Conservation (phyloP, 2,888 invertebrate genomes). For the Lasioglossum lativentre region DNA sequence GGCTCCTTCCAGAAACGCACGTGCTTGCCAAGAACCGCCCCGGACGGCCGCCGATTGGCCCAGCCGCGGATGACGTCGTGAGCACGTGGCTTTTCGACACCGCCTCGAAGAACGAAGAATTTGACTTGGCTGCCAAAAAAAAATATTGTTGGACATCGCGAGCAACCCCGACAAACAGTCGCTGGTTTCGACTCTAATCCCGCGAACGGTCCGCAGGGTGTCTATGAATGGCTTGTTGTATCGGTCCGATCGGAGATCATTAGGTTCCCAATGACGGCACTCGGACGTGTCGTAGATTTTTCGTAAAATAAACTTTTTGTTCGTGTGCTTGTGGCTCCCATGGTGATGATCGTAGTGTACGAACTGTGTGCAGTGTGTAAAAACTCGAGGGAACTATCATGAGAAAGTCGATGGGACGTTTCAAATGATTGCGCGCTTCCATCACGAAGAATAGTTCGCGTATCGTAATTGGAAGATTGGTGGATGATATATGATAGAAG, state of each 20-base stretch:
- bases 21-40: constrained; percentile 83
- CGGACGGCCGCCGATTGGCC: constrained; percentile 76
- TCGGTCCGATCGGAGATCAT: constrained; percentile 23
- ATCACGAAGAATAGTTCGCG: not conserved
- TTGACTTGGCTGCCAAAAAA: constrained; percentile 75
- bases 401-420: not conserved
- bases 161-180: constrained; percentile 72
- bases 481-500: constrained; percentile 5
- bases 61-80: constrained; percentile 73
- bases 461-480: not conserved
- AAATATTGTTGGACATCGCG: constrained; percentile 71
- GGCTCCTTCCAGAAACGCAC: constrained; percentile 73
- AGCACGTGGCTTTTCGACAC: constrained; percentile 79
- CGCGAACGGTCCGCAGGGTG: constrained; percentile 63
- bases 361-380: constrained; percentile 38
- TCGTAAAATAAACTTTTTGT: not conserved
- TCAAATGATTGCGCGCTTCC: not conserved
- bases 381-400: not conserved
- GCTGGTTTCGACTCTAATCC: constrained; percentile 66
- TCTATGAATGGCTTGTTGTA: constrained; percentile 38
- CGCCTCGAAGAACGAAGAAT: constrained; percentile 78
- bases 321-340: constrained; percentile 16
- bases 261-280: not conserved
- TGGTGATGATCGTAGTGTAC: constrained; percentile 28
- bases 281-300: not conserved